Conservation (phyloP, 2,888 invertebrate species). For the Macrophya annulata region DNA sequence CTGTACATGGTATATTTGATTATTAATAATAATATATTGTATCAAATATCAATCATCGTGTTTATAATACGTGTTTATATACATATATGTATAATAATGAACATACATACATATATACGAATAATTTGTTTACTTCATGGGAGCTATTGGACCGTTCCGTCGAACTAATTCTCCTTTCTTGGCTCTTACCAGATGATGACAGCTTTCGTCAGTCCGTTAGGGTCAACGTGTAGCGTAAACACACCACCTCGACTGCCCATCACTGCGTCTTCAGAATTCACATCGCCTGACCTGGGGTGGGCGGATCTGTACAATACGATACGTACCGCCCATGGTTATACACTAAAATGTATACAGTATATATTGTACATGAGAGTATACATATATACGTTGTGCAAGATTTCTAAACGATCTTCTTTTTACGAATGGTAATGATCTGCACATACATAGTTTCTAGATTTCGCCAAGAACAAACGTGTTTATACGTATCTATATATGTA, state of each 20-base stretch:
- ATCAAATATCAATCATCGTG: background rate
- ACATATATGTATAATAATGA: background rate
- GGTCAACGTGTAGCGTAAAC: background rate
- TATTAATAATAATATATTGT: background rate
- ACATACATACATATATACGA: too few species aligned
- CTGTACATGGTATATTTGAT: background rate
- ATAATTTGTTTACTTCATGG: background rate
- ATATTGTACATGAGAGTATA: background rate
- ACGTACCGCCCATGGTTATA: background rate
- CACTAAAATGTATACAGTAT: background rate
- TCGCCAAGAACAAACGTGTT: background rate
- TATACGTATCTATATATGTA: background rate
- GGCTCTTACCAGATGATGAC: background rate
- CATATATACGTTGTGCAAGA: background rate
- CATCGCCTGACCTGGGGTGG: background rate
- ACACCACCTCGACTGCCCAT: background rate
- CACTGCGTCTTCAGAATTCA: background rate
- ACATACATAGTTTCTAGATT: background rate
- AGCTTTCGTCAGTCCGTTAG: background rate
- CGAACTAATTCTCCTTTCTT: background rate
- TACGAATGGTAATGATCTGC: conserved; percentile 1
- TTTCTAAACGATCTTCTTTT: background rate
- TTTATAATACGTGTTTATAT: background rate
- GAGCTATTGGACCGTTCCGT: background rate
- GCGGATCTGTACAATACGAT: background rate